Evolutionary conservation across 2,888 invertebrate genomes (phyloP), one percentile per base, ranked within the genome.

Genomic region (Willowsia nigromaculata): DNA sequence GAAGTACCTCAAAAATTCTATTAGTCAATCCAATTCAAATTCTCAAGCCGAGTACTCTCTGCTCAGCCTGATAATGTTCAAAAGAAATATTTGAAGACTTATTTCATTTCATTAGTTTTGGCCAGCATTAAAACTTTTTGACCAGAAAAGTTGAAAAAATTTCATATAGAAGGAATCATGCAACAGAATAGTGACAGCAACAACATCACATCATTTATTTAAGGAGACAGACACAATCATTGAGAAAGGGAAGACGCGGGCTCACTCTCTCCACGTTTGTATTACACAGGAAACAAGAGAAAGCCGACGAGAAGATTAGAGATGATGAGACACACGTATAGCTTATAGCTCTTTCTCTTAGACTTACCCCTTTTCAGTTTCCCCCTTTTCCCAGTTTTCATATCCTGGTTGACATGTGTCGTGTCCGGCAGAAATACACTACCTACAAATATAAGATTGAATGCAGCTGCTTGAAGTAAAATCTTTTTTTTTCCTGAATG

Each of bases 41-140:
- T 62, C 22, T n/a, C 22, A 59, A 25, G 6, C 22, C 71, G 15
- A 22, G n/a, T 33, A 15, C 30, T 82, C 62, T 22, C 65, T 71
- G 88, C 65, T 62, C 40, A 59, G 18, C 76, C 82, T 82, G 91
- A 91, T 91, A 91, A 83, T 91, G 86, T 71, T 68, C 11, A 40
- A 18, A 88, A 74, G 91, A 91, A 91, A 90, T 86, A 91, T 90
- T 88, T 88, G 76, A 53, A 82, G 90, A 90, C 91, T 91, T 91
- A 91, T 91, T 91, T 91, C 91, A 90, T 90, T 91, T 91, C 91
- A 91, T 91, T 91, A 90, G 90, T 40, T 88, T 91, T 89, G 71
- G 65, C 83, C 13, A 22, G 71, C 47, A 47, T 71, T 71, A 71
- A 71, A 71, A 71, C 40, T 43, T 47, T 71, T 43, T 84, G 33